These are phyloP conservation scores for Aphidius ervi DNA, from an alignment of 1,140 invertebrate genomes.

Conservation along the genomic window DNA sequence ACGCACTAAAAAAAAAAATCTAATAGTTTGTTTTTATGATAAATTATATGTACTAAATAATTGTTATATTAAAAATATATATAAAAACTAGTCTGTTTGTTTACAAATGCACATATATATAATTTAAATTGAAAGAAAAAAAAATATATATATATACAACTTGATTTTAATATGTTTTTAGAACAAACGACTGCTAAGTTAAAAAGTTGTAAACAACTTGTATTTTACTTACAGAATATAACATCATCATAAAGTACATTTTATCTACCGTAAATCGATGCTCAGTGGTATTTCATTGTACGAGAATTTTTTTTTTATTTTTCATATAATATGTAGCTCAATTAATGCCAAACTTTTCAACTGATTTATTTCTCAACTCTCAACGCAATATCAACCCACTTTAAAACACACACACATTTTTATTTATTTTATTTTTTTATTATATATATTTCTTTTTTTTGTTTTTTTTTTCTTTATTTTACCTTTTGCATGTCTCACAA, in stretches of 20 bases:
- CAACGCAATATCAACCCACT: constrained; percentile 6
- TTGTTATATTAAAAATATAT: no score
- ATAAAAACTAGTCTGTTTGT: no score
- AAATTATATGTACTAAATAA: no score
- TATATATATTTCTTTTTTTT: not conserved
- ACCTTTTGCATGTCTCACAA: not conserved
- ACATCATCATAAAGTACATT: constrained; percentile 51
- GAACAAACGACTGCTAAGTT: constrained; percentile 14
- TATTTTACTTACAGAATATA: constrained; percentile 34
- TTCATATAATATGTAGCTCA: constrained; percentile 49
- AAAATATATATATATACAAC: no score
- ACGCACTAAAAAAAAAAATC: constrained; percentile 14
- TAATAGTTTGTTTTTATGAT: no score
- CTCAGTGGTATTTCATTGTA: constrained; percentile 45
- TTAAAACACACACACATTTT: not conserved
- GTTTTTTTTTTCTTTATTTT: not conserved
- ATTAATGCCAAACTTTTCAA: constrained; percentile 50
- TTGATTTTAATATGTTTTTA: not conserved
- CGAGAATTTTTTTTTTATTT: not conserved
- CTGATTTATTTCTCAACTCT: constrained; percentile 51
- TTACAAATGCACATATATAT: no score
- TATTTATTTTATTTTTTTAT: constrained; percentile 6
- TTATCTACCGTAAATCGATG: constrained; percentile 54
- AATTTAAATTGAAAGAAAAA: no score
- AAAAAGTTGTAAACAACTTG: constrained; percentile 43